Percentiles rank a stretch among this genome's conserved stretches.
These are phyloP conservation scores for Xenentodon cancila DNA, from an alignment of 2,797 vertebrate species.

Conservation along the genomic window DNA sequence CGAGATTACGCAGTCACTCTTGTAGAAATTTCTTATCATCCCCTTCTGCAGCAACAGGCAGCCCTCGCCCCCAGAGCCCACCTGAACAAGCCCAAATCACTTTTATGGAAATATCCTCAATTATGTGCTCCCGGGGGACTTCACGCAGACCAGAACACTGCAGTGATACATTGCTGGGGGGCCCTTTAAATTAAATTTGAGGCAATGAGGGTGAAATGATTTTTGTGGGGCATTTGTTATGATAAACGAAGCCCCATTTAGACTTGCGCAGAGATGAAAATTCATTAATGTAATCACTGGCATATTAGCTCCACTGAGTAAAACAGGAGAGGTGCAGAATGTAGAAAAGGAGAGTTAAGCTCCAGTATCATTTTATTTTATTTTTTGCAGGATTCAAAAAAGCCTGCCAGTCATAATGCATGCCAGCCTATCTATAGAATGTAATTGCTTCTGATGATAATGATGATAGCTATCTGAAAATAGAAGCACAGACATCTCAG, in stretches of 20 bases:
- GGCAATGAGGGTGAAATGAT: constrained; percentile 53
- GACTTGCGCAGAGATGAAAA: constrained; percentile 55
- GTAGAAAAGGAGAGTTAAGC: constrained; percentile 44
- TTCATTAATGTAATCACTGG: constrained; percentile 73
- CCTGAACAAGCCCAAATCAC: constrained; percentile 40
- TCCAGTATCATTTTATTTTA: constrained; percentile 30
- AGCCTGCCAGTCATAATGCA: constrained; percentile 40
- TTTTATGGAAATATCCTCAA: constrained; percentile 55
- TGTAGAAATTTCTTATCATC: constrained; percentile 26
- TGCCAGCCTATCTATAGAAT: constrained; percentile 36
- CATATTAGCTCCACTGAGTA: constrained; percentile 61
- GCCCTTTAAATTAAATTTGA: constrained; percentile 57
- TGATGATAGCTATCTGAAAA: constrained; percentile 49
- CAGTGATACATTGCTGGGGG: constrained; percentile 52
- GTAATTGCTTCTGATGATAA: constrained; percentile 40
- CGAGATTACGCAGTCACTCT: constrained; percentile 26
- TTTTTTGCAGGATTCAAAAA: constrained; percentile 57
- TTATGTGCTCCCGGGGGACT: constrained; percentile 44
- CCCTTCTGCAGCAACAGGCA: constrained; percentile 28
- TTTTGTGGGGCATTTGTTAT: constrained; percentile 63
- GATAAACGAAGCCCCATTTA: constrained; percentile 63
- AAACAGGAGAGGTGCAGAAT: constrained; percentile 49
- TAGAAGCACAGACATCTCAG: constrained; percentile 31
- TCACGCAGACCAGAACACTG: constrained; percentile 36
- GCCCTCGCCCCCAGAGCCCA: constrained; percentile 1